Evolutionary conservation across 2,888 invertebrate species (phyloP).

Genomic region (Gisinianus flammeolus): DNA sequence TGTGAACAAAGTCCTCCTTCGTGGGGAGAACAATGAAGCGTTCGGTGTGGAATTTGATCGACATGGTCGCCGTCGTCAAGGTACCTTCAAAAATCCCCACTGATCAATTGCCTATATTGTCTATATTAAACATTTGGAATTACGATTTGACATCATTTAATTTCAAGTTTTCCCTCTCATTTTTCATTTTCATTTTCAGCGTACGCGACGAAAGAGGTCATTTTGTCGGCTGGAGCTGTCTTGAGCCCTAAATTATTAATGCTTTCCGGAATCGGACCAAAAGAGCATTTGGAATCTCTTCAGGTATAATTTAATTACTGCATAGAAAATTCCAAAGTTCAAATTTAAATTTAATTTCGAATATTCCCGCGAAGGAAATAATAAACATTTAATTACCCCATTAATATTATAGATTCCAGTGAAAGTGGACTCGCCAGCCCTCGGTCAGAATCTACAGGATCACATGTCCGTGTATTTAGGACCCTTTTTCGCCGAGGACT

Average conservation of each 20-base stretch:
- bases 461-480: constrained; percentile 49
- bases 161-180: not conserved
- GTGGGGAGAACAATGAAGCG: constrained; percentile 49
- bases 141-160: not conserved
- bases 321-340: too few relatives aligned
- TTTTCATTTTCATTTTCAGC: constrained; percentile 11
- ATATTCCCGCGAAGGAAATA: too few relatives aligned
- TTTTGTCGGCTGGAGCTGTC: constrained; percentile 51
- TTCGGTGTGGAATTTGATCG: constrained; percentile 50
- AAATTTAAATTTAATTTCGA: too few relatives aligned
- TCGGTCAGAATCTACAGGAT: constrained; percentile 50
- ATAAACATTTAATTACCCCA: not conserved
- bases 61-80: constrained; percentile 35
- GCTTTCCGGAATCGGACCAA: constrained; percentile 52
- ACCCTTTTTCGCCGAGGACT: constrained; percentile 50
- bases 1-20: constrained; percentile 49
- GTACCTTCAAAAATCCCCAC: too few relatives aligned
- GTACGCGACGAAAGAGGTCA: constrained; percentile 46
- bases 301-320: constrained; percentile 27
- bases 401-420: constrained; percentile 42
- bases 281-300: constrained; percentile 43
- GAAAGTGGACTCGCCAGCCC: constrained; percentile 36
- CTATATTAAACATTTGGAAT: not conserved
- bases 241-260: constrained; percentile 51
- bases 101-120: too few relatives aligned